phyloP scores from a whole-genome alignment of 2,888 invertebrate genomes.

The Mythimna albipuncta region DNA sequence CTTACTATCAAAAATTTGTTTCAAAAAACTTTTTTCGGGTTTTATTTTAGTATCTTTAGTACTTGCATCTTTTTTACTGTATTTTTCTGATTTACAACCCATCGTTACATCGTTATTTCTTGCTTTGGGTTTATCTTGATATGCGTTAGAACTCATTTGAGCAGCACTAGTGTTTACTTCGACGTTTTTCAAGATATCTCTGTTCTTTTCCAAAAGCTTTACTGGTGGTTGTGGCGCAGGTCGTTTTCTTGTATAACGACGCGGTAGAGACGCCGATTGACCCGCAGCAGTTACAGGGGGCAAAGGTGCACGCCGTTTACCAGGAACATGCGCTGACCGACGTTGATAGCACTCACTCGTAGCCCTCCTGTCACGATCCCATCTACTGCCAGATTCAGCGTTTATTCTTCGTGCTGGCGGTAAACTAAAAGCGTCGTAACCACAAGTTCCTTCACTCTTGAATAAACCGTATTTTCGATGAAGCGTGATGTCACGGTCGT shows the following conservation, averaged over 20 bases:
- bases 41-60: conserved; percentile 78
- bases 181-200: conserved; percentile 65
- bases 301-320: conserved; percentile 93
- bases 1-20: conserved; percentile 87
- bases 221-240: conserved; percentile 90
- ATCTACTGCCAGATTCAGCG: conserved; percentile 64
- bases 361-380: conserved; percentile 87
- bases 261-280: conserved; percentile 72
- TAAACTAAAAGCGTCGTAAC: conserved; percentile 84
- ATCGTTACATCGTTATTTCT: conserved; percentile 56
- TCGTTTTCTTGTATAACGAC: conserved; percentile 82
- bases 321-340: conserved; percentile 93
- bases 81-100: conserved; percentile 77
- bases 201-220: conserved; percentile 62
- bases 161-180: conserved; percentile 36
- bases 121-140: conserved; percentile 48
- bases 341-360: conserved; percentile 92
- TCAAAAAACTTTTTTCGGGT: conserved; percentile 90
- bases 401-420: conserved; percentile 72
- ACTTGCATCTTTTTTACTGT: conserved; percentile 72
- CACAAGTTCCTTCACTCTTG: conserved; percentile 71
- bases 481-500: conserved; percentile 91
- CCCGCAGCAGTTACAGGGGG: conserved; percentile 89
- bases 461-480: conserved; percentile 92
- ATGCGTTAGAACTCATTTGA: conserved; percentile 71